A percentile compares a stretch with the other conserved stretches of the same genome.
These are phyloP conservation scores for Tiaroga cobitis DNA, from an alignment of 2,797 vertebrate species.

Conservation along the genomic window DNA sequence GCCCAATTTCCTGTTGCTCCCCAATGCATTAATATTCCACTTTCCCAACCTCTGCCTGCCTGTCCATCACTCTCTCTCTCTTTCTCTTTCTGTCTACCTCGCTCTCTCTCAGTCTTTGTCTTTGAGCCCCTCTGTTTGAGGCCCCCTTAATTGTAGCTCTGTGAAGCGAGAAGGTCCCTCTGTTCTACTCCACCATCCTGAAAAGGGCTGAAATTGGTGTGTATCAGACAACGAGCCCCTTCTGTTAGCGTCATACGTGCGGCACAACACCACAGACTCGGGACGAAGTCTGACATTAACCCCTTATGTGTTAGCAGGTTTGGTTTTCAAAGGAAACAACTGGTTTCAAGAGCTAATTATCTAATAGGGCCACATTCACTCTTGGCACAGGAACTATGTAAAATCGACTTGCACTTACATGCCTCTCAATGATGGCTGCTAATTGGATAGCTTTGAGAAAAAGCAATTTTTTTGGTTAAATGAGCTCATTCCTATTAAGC, in stretches of 20 bases:
- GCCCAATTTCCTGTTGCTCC: conserved; percentile 72
- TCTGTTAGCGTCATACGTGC: conserved; percentile 69
- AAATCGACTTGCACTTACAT: conserved; percentile 22
- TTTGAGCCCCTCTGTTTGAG: conserved; percentile 66
- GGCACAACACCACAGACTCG: conserved; percentile 60
- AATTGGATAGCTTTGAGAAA: conserved; percentile 45
- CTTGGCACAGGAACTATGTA: conserved; percentile 56
- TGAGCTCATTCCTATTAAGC: not conserved
- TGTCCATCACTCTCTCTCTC: conserved; percentile 36
- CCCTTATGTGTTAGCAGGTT: conserved; percentile 64
- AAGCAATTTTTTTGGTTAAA: not conserved
- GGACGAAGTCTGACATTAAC: conserved; percentile 68
- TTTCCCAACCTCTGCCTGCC: conserved; percentile 49
- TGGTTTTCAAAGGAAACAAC: conserved; percentile 63
- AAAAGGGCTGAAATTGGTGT: conserved; percentile 67
- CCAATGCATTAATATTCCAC: conserved; percentile 53
- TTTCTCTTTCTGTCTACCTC: not conserved
- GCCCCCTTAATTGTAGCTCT: conserved; percentile 75
- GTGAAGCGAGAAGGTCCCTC: conserved; percentile 71
- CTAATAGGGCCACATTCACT: conserved; percentile 65
- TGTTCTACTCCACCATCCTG: conserved; percentile 56
- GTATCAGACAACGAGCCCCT: conserved; percentile 65
- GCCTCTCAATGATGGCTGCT: conserved; percentile 36
- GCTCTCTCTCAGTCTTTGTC: conserved; percentile 54
- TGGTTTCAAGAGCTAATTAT: conserved; percentile 71